Evolutionary conservation across 2,113 vertebrate genomes (phyloP), one percentile per base, ranked within the genome.

Genomic region (Psephotus haematonotus): DNA sequence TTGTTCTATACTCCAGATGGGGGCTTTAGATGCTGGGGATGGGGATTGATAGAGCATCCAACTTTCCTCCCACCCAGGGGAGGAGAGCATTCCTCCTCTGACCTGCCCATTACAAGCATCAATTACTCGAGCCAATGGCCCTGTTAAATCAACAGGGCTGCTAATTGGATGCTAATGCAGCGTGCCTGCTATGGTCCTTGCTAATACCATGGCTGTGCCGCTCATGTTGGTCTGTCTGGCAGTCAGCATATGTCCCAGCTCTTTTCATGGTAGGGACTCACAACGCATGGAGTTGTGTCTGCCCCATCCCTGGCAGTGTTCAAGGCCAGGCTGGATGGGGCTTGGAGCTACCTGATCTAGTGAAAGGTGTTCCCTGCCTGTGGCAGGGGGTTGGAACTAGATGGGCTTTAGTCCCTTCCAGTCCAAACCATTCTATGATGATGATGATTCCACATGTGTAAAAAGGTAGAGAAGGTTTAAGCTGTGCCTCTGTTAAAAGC

Each of bases 171-270:
- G 59, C 19, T 64, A 53, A 37, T 17, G 41, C 31, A 11, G 12
- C 2, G 6, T 0, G 6, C 29, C 24, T 78, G 70, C 39, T 19
- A 1, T 4, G 25, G 25, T 23, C 44, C 49, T 55, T 33, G 53
- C 31, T 24, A 2, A 20, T 31, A 46, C 70, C 5, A 4, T 3
- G 41, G 70, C 57, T 52, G 81, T 13, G 3, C 27, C 0, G 0
- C 55, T 49, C 0, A 0, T n/a, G 70, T 41, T 57, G 15, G 27
- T 68, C 49, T n/a, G 63, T 64, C 35, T 3, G 4, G 25, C 12
- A 22, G 49, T 28, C 49, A 24, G 37, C 5, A 28, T 0, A 1
- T 10, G 72, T 53, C 59, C 68, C 13, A 59, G 57, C 11, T 65
- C 77, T 3, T 44, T 52, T 77, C 35, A 0, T 4, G 27, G 9